Percentiles rank a stretch among this genome's conserved stretches.
Evolutionary conservation across 1,140 invertebrate genomes (phyloP).

Genomic region (Uloborus diversus): DNA sequence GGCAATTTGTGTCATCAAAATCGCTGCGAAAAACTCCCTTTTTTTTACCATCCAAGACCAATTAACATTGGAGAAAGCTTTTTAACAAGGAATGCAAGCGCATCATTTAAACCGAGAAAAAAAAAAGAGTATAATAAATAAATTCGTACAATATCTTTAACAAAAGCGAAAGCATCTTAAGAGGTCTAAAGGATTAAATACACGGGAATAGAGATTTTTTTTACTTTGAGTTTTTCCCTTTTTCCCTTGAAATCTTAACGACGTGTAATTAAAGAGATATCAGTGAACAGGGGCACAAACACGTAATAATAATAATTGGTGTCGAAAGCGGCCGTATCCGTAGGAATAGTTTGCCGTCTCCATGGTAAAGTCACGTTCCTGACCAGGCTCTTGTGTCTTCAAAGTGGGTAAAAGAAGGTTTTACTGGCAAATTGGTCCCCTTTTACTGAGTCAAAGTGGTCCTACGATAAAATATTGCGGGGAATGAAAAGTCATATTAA

Average conservation of each 20-base stretch:
- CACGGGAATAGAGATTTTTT: not conserved
- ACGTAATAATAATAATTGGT: conserved; percentile 45
- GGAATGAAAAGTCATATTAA: too few species aligned
- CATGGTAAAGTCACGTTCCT: conserved; percentile 47
- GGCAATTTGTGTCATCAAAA: conserved; percentile 27
- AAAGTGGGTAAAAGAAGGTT: not conserved
- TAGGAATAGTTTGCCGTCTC: conserved; percentile 34
- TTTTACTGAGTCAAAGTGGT: too few species aligned
- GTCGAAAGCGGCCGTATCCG: too few species aligned
- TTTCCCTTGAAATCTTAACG: conserved; percentile 42
- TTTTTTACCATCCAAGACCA: conserved; percentile 20
- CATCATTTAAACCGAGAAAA: not conserved
- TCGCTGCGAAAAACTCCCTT: conserved; percentile 14
- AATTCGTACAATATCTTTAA: not conserved
- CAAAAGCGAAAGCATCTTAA: conserved; percentile 6
- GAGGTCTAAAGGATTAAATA: conserved; percentile 24
- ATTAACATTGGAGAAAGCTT: conserved; percentile 36
- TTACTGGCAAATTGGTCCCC: conserved; percentile 35
- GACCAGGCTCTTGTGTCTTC: too few species aligned
- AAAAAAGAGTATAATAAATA: not conserved
- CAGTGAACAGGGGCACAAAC: conserved; percentile 18
- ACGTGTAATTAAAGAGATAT: conserved; percentile 52
- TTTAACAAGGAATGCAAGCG: conserved; percentile 25
- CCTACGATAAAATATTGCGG: too few species aligned
- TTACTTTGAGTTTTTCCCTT: too few species aligned